Evolutionary conservation across 2,113 vertebrate species (phyloP), one percentile per base, ranked within the genome.

Genomic region (Thalassoma bifasciatum): DNA sequence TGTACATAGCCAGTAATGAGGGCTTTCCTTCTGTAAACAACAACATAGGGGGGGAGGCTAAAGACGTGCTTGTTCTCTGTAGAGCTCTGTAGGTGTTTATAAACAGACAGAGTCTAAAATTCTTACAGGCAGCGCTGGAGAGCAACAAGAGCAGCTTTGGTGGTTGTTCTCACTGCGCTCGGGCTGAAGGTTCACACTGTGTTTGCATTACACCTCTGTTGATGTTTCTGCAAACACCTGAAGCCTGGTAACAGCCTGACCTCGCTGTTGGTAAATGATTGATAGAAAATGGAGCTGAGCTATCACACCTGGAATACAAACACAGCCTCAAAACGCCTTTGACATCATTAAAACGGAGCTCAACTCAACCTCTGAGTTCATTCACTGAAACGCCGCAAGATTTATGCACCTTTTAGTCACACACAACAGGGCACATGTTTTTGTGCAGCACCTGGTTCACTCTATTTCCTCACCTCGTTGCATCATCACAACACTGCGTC

Each of bases 1-100:
- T 79, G 81, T 60, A 86, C 87, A 84, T 75, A 37, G 36, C 59
- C 70, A 52, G 72, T 88, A 90, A 94, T 88, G 84, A 92, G 75
- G 72, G 70, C 52, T 80, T 82, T 92, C 89, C 79, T 79, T 82
- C 72, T 87, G 77, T 86, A 91, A 92, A 92, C 89, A 87, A 80
- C 84, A 88, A 83, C 79, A 90, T 21, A 42, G 58, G 62, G 17
- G 44, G 19, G 53, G 59, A 30, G 76, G 24, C 57, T 56, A 23
- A 79, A 58, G 59, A 30, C 6, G 12, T 36, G 73, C 13, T 42
- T 71, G 61, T 53, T 79, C 46, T 38, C 61, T 44, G 50, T 37
- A 16, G 37, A n/a, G 24, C 13, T 46, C 19, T 42, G 40, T 1
- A 52, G 47, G 62, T 68, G 61, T 76, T 65, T 64, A 26, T 5